Base-by-base conservation (phyloP, 2,797 vertebrate genomes). In the Phylloscopus collybita region DNA sequence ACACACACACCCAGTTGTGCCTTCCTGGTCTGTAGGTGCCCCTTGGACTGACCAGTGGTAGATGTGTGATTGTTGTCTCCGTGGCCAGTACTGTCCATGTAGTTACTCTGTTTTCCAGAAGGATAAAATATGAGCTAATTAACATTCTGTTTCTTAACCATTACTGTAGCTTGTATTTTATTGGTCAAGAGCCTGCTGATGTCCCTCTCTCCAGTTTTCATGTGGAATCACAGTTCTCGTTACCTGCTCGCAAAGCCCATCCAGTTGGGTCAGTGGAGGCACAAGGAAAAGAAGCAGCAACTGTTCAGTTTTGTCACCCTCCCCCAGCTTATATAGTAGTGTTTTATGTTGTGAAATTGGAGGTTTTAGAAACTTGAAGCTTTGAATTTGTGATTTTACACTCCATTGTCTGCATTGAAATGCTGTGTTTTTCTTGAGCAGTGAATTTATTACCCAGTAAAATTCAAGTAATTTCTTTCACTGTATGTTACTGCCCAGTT, bases 21-120 rank as follows among this genome's bases (percentile, higher is more conserved):
- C 67, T 72, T 59, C 54, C n/a, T 64, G 69, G 10, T 36, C 34
- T 80, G 11, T 13, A 16, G 36, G 6, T 64, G 36, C 5, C 26
- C 32, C 30, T 88, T 21, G 16, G 34, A 6, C 8, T n/a, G 40
- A 20, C 4, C 18, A 5, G 19, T 40, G 29, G 26, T 18, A 23
- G 44, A 3, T 25, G n/a, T 1, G 0, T 53, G 30, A 8, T 50
- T 42, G 60, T 69, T 5, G 0, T 32, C 66, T 72, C 38, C 32
- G 26, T 42, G 69, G 27, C 47, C 38, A 64, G 2, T 45, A 3
- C 60, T 70, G 23, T 53, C 71, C 42, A 1, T 0, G 0, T 29
- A 49, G 38, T 60, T 59, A 22, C 14, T 54, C 73, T 19, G 0
- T 67, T 85, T 91, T 82, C 51, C 29, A 60, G 56, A 66, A 47